Evolutionary conservation across 2,113 vertebrate species (phyloP), one percentile per base, ranked within the genome.

Genomic region (Holacanthus passer): DNA sequence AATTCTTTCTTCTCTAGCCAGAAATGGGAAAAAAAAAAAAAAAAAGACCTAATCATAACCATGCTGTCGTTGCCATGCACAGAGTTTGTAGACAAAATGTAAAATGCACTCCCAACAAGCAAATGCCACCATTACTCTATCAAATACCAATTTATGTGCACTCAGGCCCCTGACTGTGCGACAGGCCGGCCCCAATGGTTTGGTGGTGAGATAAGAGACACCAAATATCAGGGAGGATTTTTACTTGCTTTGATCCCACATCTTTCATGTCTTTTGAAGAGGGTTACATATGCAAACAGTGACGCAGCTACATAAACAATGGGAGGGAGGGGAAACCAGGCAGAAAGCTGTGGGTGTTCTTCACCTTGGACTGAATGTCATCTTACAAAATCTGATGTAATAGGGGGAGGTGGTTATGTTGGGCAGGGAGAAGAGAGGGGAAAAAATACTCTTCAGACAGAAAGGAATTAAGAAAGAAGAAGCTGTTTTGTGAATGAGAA

Each of bases 401-500:
- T 0, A 17, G 11, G 0, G 45, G 27, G 43, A 17, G 66, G 19
- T 32, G 22, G 27, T 48, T 71, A 14, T 20, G 48, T 2, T 1
- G 3, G 16, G 31, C 2, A 1, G 3, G 11, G 24, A 80, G 35
- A 60, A 60, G 47, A 60, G 65, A 56, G 35, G 22, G 17, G 0
- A 3, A 24, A 56, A 6, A 27, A 47, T 11, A 3, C 47, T 12
- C 16, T 41, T 20, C 7, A 24, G 31, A 66, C 2, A 56, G 65
- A 84, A n/a, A 31, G 45, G 48, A 69, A 68, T 32, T 65, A 75
- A 63, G 12, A 29, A 14, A 50, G 32, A 82, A n/a, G 64, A n/a
- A 63, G 73, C 47, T 56, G 79, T 69, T 88, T 81, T 73, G 73
- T 86, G 82, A 90, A 78, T 31, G 37, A 87, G 79, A 73, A 73